Base-by-base conservation (phyloP, 2,113 vertebrate genomes). In the Clarias macrocephalus region DNA sequence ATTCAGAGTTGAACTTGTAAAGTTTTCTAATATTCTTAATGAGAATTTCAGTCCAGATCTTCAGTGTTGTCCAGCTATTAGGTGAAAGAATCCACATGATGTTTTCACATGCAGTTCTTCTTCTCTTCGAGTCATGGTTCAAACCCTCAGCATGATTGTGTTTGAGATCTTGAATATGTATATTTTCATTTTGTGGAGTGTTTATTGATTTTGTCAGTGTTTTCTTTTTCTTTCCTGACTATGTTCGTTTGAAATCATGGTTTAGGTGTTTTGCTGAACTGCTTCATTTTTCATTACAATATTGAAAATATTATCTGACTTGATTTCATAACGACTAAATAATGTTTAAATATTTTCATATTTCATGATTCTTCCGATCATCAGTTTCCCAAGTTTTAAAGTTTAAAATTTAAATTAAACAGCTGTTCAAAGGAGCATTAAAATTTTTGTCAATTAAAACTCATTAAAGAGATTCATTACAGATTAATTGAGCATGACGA, bases 61-160 rank as follows among this genome's bases (percentile, higher is more conserved):
- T 42, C 42, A 42, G 42, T 42, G 42, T 42, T 42, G 6, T 42
- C 42, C 42, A 6, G 5, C 5, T 42, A 42, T 37, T 37, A 37
- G 2, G 33, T 3, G 2, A 42, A 42, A 42, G 42, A 42, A 42
- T 42, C 0, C 42, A 42, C 42, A 6, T 42, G 42, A 42, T 42
- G 5, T 42, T 42, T 42, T 6, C 42, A 42, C 42, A 88, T 99
- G 99, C 91, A 98, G 97, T 52, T 97, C 97, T 0, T 82, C 6
- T 52, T 83, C 15, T 18, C 52, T 33, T 19, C 1, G 5, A 42
- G 42, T 42, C 59, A 77, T 63, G 57, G 5, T 25, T 13, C 25
- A 59, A 82, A 48, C 8, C 48, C 30, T 33, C 19, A 10, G 16
- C 28, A 12, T 82, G 60, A 19, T 57, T 65, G 60, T 48, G 21